Evolutionary conservation across 2,113 vertebrate species (phyloP), one percentile per base, ranked within the genome.

Genomic region (Cheirogaleus medius): DNA sequence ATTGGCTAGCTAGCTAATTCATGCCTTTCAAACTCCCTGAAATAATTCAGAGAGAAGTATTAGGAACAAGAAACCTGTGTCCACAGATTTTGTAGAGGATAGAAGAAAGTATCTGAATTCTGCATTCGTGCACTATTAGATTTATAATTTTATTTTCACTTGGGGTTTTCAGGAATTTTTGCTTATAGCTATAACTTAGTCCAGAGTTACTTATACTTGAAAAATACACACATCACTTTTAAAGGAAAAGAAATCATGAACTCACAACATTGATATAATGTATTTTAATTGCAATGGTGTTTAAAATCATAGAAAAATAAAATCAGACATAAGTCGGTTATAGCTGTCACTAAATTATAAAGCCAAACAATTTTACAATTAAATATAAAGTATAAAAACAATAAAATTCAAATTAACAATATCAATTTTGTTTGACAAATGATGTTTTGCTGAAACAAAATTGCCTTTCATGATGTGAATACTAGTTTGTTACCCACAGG

Each of bases 361-460:
- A 52, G 64, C 5, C 29, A 71, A 94, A 86, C 29, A 56, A 83
- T 63, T 82, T 76, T 71, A 78, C 6, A 56, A 52, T 80, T 32
- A 96, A 89, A 82, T 49, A 68, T 74, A 68, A 73, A 64, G 37
- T 82, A 37, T 83, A 87, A 87, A 64, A 60, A 49, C 27, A 60
- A 54, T 93, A 73, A 91, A 90, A 82, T 69, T 87, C 74, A 96
- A 89, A 83, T 84, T 73, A 90, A 68, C 15, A 56, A 0, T 80
- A 63, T 49, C 78, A 76, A 52, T 90, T 95, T 89, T 95, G 13
- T 78, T 91, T 78, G 32, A 90, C 54, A 83, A 96, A 71, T 86
- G 21, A 73, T 56, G 6, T 92, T 83, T 94, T 80, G 14, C 85
- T 87, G 39, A 80, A 58, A 80, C 15, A 86, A 92, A 91, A 91